These are phyloP conservation scores for Troilus luridus DNA, from an alignment of 2,888 invertebrate genomes.

Conservation along the genomic window DNA sequence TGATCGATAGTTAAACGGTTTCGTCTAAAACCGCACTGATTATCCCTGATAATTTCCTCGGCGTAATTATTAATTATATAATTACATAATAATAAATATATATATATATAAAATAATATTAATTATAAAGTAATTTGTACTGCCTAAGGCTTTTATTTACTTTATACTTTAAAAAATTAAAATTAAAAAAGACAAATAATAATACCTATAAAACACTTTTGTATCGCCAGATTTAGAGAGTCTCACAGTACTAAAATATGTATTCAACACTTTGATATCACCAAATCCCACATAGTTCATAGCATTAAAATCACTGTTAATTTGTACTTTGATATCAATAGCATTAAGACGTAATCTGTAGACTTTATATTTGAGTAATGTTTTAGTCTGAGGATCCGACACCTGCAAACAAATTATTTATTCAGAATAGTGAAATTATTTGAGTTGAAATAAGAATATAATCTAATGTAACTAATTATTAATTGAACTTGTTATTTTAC, in stretches of 20 bases:
- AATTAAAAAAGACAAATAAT: neutral
- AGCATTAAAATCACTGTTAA: neutral
- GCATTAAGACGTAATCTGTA: neutral
- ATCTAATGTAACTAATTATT: too few species aligned
- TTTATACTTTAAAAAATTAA: too few species aligned
- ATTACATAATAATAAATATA: too few species aligned
- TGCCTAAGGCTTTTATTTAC: too few species aligned
- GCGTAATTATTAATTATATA: too few species aligned
- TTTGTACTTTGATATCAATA: neutral
- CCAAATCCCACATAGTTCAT: neutral
- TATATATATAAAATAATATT: too few species aligned
- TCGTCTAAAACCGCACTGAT: too few species aligned
- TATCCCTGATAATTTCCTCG: too few species aligned
- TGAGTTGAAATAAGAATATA: neutral
- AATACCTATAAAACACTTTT: slow-evolving; percentile 6
- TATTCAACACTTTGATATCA: neutral
- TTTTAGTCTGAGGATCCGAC: neutral
- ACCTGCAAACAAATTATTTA: neutral
- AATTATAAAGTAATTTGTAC: too few species aligned
- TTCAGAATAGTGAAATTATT: neutral
- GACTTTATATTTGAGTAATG: neutral
- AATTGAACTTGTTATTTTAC: too few species aligned
- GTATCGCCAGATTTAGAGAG: neutral
- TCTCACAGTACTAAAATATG: neutral
- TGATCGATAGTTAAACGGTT: too few species aligned